Percentiles rank a stretch among this genome's conserved stretches.
Conservation (phyloP, 2,888 invertebrate species). For the Chironomus riparius region DNA sequence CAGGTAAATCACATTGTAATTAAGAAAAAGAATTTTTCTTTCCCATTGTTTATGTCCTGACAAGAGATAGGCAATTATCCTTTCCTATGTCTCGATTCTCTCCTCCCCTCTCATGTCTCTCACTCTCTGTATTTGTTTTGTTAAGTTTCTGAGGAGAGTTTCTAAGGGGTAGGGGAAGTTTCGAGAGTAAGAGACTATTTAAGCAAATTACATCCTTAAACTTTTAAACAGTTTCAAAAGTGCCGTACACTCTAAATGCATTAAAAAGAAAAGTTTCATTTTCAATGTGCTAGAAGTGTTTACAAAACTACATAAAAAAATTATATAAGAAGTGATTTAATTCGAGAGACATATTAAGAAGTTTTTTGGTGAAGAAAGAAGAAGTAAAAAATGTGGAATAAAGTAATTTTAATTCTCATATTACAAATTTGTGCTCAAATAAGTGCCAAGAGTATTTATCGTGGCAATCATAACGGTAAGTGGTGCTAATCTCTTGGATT, state of each 20-base stretch:
- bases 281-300: neutral
- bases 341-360: no score
- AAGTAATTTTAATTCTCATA: neutral
- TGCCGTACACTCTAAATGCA: no score
- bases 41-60: neutral
- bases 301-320: neutral
- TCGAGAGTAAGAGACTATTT: neutral
- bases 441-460: neutral
- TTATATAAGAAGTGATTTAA: no score
- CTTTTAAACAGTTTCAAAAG: neutral
- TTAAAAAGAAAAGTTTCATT: neutral
- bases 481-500: neutral
- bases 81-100: neutral
- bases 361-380: no score
- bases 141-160: neutral
- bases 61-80: neutral
- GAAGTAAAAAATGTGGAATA: neutral
- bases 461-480: neutral
- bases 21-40: neutral
- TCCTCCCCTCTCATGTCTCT: neutral
- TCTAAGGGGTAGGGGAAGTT: neutral
- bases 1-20: neutral
- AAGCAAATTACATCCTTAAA: neutral
- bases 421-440: neutral
- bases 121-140: neutral